Evolutionary conservation across 1,140 invertebrate genomes (phyloP), one percentile per base, ranked within the genome.

Genomic region (Andricus grossulariae): DNA sequence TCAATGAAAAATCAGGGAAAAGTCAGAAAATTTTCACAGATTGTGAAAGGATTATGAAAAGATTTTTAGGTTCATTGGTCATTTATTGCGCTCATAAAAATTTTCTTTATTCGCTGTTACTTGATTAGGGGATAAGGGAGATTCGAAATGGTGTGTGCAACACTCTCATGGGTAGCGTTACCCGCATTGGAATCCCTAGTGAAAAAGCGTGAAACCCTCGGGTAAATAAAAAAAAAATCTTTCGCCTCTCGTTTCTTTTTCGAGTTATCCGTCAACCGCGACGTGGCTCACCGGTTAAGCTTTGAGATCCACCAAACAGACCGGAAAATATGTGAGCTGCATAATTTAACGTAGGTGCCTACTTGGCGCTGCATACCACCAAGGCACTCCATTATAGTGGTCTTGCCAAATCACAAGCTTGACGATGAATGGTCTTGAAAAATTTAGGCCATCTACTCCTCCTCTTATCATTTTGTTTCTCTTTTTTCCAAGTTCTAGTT

Each of bases 301-400:
- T 90, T 89, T 89, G 85, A 90, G 86, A 89, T 86, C 86, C 88
- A 90, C 88, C 89, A 90, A 90, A 91, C 89, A 91, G 90, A 90
- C 89, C 89, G 88, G 90, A 91, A 90, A 90, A 91, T 90, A 90
- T 89, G 88, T 87, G 89, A 85, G 85, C 86, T 91, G 89, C 89
- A 90, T 90, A 90, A 90, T 90, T 90, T 89, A 90, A 82, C 83
- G 84, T 88, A 87, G 86, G 80, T 82, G 83, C 79, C 55, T 82
- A 84, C 79, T 82, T 82, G 79, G 57, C 78, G 55, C 54, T 21
- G 19, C 19, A 57, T 57, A 70, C 75, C 81, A 79, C 82, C 83
- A 75, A 73, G 60, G 51, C 72, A 79, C 80, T 50, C 73, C 74
- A 79, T 79, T 79, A 78, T 78, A 80, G 80, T 82, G 66, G 76